These are phyloP conservation scores for Dinoponera quadriceps DNA, from an alignment of 1,140 invertebrate species.

Conservation along the genomic window DNA sequence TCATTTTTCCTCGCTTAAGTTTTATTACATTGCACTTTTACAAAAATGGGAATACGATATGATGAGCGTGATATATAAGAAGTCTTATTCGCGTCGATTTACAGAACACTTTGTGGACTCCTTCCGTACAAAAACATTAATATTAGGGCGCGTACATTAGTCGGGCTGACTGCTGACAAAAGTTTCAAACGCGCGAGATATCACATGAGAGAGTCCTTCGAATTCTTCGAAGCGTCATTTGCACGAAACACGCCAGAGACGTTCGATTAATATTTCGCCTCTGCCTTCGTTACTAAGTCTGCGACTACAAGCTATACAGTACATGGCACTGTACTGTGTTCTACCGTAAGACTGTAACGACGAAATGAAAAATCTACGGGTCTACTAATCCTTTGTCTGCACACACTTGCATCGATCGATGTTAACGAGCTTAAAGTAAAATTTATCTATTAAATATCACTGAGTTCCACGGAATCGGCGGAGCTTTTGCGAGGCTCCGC, in stretches of 20 bases:
- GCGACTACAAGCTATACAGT: constrained; percentile 33
- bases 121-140: not conserved
- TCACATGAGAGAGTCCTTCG: constrained; percentile 25
- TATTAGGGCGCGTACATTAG: not conserved
- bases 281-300: constrained; percentile 1
- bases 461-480: not conserved
- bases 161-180: not conserved
- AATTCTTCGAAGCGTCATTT: not conserved
- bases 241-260: not conserved
- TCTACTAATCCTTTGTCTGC: not conserved
- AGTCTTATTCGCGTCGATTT: not conserved
- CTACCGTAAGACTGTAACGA: not conserved
- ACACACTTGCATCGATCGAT: not conserved
- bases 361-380: not conserved
- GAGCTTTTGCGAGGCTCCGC: not conserved
- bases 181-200: constrained; percentile 6
- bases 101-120: not conserved
- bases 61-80: not conserved
- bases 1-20: not conserved
- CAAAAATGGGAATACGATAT: constrained; percentile 6
- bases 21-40: constrained; percentile 43
- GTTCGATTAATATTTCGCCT: not conserved
- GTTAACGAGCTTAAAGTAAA: constrained; percentile 6
- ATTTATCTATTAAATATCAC: constrained; percentile 16
- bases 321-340: constrained; percentile 57